phyloP scores from a whole-genome alignment of 1,140 invertebrate species.

The Parasteatoda tepidariorum region DNA sequence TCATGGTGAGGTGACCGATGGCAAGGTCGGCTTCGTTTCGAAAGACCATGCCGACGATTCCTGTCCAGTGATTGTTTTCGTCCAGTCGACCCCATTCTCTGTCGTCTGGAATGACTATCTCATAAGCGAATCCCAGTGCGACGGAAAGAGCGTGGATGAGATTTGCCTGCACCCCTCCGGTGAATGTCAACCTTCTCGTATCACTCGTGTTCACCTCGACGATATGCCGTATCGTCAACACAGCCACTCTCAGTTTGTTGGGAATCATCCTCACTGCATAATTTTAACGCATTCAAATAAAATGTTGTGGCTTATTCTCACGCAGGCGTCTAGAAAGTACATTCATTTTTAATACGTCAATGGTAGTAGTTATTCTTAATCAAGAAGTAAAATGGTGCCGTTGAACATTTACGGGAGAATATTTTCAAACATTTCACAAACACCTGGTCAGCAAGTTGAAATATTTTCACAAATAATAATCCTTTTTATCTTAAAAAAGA shows the following conservation, averaged over 20 bases:
- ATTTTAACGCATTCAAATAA: no score
- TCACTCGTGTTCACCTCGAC: neutral
- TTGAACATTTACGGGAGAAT: no score
- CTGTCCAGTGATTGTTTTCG: neutral
- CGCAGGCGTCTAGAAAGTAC: no score
- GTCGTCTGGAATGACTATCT: neutral
- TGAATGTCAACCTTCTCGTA: neutral
- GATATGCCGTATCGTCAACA: neutral
- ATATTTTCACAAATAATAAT: no score
- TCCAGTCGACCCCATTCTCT: neutral
- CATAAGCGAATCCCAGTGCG: neutral
- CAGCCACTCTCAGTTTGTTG: neutral
- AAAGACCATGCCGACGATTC: neutral
- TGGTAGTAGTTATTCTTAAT: no score
- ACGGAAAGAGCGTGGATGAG: neutral
- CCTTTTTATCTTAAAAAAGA: no score
- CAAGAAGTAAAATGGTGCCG: no score
- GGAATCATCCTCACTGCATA: no score
- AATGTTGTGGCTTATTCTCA: no score
- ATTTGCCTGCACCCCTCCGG: constrained; percentile 10
- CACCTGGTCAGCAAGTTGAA: no score
- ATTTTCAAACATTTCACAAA: no score
- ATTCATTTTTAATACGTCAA: no score
- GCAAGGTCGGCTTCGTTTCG: constrained; percentile 11
- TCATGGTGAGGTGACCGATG: neutral